Conservation (phyloP, 2,888 invertebrate species). For the Drosophila suboccidentalis region DNA sequence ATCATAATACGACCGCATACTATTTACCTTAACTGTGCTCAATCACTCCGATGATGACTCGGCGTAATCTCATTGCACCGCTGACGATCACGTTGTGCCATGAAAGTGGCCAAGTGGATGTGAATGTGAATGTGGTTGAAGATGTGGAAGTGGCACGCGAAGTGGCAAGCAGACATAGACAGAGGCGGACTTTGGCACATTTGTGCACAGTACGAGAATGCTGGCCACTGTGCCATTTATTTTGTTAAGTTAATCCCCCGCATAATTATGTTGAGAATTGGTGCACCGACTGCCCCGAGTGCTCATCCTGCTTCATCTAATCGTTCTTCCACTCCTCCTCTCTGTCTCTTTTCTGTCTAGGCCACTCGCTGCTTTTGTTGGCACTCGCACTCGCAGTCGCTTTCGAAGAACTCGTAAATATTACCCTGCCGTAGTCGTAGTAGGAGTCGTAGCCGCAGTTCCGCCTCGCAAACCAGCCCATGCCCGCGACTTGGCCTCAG, state of each 20-base stretch:
- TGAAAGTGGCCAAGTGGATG: background rate
- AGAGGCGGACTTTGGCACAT: background rate
- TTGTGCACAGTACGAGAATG: conserved; percentile 1
- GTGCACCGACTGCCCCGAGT: conserved; percentile 17
- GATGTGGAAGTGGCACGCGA: conserved; percentile 25
- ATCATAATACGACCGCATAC: conserved; percentile 14
- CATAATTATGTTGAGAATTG: conserved; percentile 56
- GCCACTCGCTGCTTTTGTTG: background rate
- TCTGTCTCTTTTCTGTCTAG: background rate
- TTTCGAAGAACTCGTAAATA: conserved; percentile 65
- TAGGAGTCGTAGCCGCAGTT: conserved; percentile 24
- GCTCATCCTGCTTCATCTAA: background rate
- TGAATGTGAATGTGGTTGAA: background rate
- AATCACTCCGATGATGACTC: conserved; percentile 20
- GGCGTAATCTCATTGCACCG: conserved; percentile 29
- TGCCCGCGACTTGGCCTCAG: conserved; percentile 19
- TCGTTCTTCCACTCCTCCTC: background rate
- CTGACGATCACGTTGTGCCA: conserved; percentile 15
- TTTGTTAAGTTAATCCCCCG: conserved; percentile 58
- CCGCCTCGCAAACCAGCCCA: conserved; percentile 42
- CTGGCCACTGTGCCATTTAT: conserved; percentile 48
- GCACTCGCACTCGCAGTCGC: conserved; percentile 22
- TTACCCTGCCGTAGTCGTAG: conserved; percentile 28
- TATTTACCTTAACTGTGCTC: conserved; percentile 26
- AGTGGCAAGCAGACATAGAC: background rate